A percentile compares a stretch with the other conserved stretches of the same genome.
phyloP scores from a whole-genome alignment of 2,888 invertebrate species.

The Tinea trinotella region DNA sequence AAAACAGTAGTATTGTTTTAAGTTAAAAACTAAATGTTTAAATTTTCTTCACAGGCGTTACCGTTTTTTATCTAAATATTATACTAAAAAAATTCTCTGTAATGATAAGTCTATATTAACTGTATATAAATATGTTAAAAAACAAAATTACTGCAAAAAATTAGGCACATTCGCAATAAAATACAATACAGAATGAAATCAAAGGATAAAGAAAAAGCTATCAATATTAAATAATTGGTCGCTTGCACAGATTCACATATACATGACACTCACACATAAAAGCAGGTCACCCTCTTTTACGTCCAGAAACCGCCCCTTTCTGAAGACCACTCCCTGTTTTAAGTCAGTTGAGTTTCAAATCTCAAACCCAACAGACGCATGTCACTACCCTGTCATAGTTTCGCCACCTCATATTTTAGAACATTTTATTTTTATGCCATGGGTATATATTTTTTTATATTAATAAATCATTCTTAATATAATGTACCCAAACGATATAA shows the following conservation, averaged over 20 bases:
- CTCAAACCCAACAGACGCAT: conserved; percentile 32
- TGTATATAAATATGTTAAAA: neutral
- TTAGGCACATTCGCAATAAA: neutral
- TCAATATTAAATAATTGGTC: neutral
- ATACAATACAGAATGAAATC: neutral
- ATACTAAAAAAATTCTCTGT: too few relatives aligned
- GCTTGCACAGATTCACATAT: neutral
- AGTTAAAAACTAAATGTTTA: too few relatives aligned
- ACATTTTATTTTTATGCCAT: conserved; percentile 15
- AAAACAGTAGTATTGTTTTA: too few relatives aligned
- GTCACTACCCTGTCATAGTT: neutral
- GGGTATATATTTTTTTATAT: neutral
- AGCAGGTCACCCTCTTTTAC: conserved; percentile 44
- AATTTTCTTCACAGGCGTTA: too few relatives aligned
- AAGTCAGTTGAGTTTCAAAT: conserved; percentile 42
- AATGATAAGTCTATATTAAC: too few relatives aligned
- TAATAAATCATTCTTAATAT: conserved; percentile 30
- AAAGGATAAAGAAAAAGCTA: neutral
- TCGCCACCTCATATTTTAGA: neutral
- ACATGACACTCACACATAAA: conserved; percentile 22
- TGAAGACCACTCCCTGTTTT: conserved; percentile 50
- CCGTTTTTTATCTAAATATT: too few relatives aligned
- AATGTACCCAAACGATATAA: conserved; percentile 61
- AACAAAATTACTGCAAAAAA: neutral
- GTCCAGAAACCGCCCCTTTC: conserved; percentile 49